Evolutionary conservation across 92 coral and sea anemone species (phyloP), one percentile per base, ranked within the genome.

Genomic region (Epizoanthus rinbou): DNA sequence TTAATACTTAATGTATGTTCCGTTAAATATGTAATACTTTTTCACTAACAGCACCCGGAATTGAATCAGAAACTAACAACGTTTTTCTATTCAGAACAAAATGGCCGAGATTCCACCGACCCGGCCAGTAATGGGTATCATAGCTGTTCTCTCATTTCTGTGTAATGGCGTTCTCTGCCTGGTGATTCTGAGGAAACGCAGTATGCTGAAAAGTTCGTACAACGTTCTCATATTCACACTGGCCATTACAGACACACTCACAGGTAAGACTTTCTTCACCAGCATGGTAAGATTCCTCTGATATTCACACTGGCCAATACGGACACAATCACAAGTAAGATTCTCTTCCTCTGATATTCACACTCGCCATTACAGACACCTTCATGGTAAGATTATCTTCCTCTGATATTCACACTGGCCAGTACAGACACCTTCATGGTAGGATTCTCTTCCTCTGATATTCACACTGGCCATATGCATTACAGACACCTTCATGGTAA

Each of bases 71-170:
- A 43, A 43, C 50, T 43, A 43, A 43, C 50, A 43, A 43, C 8
- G 50, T 43, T 43, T 43, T 43, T 43, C 8, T 43, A 43, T 43
- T 43, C 8, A 43, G 8, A 8, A 43, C 50, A 43, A 63, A 22
- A 63, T 63, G 37, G 68, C 35, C 19, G 6, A 63, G 23, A 63
- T 63, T 63, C 67, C 67, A 14, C 67, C 67, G 25, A 63, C 33
- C 67, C 9, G 67, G 67, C 35, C 33, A n/a, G 67, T 63, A 28
- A 21, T 63, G 67, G 67, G 67, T 8, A 63, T 63, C 67, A 63
- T 63, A 23, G 67, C 14, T 63, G 35, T 60, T 24, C 66, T 63
- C 33, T 22, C 35, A 10, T 63, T 63, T 18, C 67, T 63, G 28
- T 63, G 67, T 28, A 60, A 60, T 17, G 66, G 66, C 66, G 28